These are phyloP conservation scores for Chrysomallon squamiferum DNA, from an alignment of 1,140 invertebrate genomes.

Conservation along the genomic window DNA sequence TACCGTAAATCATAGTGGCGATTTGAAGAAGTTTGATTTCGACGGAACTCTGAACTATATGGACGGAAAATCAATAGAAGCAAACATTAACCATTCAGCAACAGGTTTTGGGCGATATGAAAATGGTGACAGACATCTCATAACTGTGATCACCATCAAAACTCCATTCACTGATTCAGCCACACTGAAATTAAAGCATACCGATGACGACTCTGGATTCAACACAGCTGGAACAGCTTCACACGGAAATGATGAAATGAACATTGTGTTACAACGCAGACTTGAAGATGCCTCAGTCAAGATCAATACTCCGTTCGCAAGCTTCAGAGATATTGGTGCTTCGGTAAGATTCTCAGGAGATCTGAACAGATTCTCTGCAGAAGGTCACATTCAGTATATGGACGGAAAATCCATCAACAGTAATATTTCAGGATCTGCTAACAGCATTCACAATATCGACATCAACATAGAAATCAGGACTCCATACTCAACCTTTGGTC, in stretches of 20 bases:
- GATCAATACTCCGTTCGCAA: conserved; percentile 23
- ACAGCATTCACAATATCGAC: conserved; percentile 9
- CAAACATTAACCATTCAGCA: no score
- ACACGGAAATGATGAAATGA: no score
- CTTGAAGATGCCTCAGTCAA: conserved; percentile 20
- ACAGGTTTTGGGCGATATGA: no score
- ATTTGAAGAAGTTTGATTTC: conserved; percentile 10
- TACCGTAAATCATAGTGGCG: conserved; percentile 28
- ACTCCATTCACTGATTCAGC: no score
- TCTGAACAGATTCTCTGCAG: conserved; percentile 10
- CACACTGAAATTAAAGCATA: conserved; percentile 17
- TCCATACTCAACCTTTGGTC: conserved; percentile 17
- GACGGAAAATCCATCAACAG: conserved; percentile 11
- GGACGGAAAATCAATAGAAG: no score
- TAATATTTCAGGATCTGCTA: conserved; percentile 9
- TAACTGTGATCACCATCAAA: no score
- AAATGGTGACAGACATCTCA: no score
- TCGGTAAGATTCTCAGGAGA: conserved; percentile 28
- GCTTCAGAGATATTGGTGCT: conserved; percentile 20
- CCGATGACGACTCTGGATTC: conserved; percentile 20
- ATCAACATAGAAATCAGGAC: conserved; percentile 20
- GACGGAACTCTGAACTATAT: no score
- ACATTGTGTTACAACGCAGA: no score
- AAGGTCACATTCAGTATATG: conserved; percentile 21
- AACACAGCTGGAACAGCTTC: conserved; percentile 20